A percentile compares a stretch with the other conserved stretches of the same genome.
Conservation (phyloP, 2,797 vertebrate genomes). For the Rhynchonycteris naso region DNA sequence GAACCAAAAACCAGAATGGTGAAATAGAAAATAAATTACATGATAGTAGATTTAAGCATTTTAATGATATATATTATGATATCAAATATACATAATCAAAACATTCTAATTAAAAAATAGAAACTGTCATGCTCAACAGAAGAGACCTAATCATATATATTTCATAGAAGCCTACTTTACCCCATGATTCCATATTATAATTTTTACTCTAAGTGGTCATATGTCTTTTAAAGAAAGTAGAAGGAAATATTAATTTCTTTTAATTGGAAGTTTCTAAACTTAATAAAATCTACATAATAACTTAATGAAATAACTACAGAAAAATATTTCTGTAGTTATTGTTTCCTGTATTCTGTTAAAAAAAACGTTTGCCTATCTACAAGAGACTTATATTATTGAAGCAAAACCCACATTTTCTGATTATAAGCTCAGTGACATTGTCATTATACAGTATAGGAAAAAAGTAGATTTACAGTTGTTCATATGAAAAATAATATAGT, state of each 20-base stretch:
- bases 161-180: not conserved
- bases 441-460: not conserved
- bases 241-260: not conserved
- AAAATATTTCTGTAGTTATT: not conserved
- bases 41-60: not conserved
- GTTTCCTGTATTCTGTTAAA: not conserved
- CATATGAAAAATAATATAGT: too few relatives aligned
- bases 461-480: too few relatives aligned
- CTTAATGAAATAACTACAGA: not conserved
- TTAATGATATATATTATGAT: not conserved
- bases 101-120: not conserved
- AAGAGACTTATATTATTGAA: not conserved
- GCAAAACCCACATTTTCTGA: not conserved
- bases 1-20: not conserved
- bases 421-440: not conserved
- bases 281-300: not conserved
- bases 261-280: not conserved
- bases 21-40: not conserved
- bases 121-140: not conserved
- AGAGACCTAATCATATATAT: not conserved
- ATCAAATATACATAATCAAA: slow-evolving; percentile 26
- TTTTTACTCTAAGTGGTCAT: slow-evolving; percentile 10
- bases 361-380: not conserved
- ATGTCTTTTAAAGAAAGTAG: not conserved
- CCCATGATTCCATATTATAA: not conserved